Evolutionary conservation across 2,888 invertebrate species (phyloP).

Genomic region (Tuberolachnus salignus): DNA sequence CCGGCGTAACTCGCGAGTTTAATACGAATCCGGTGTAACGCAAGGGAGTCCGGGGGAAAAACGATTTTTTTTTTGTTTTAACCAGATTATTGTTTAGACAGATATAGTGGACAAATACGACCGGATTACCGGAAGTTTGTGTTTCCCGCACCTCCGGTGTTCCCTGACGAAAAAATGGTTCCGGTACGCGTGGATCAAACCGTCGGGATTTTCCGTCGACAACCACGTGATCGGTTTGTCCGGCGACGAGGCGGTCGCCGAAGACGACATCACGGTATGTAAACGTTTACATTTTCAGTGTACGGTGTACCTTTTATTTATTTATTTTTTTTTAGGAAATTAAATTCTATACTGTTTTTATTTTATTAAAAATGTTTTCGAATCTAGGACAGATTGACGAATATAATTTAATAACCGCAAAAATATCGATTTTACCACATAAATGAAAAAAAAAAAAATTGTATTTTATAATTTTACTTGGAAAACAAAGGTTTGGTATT

Average conservation of each 20-base stretch:
- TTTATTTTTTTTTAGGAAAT: too few species aligned
- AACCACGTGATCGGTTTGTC: conserved; percentile 72
- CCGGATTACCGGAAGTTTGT: conserved; percentile 61
- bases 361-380: too few species aligned
- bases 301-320: too few species aligned
- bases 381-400: too few species aligned
- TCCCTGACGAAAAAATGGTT: conserved; percentile 76
- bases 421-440: too few species aligned
- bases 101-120: conserved; percentile 60
- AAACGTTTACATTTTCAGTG: too few species aligned
- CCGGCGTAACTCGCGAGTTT: too few species aligned
- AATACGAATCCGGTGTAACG: neutral
- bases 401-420: too few species aligned
- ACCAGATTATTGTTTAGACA: conserved; percentile 58
- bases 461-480: too few species aligned
- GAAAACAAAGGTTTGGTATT: too few species aligned
- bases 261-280: conserved; percentile 77
- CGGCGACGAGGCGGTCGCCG: conserved; percentile 73
- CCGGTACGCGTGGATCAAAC: conserved; percentile 76
- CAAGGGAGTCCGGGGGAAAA: neutral
- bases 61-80: conserved; percentile 2
- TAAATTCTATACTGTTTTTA: neutral
- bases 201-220: conserved; percentile 69
- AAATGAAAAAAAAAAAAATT: too few species aligned
- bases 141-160: conserved; percentile 73